Conservation (phyloP, 2,113 vertebrate species). For the Tenebrosternarchus preto region DNA sequence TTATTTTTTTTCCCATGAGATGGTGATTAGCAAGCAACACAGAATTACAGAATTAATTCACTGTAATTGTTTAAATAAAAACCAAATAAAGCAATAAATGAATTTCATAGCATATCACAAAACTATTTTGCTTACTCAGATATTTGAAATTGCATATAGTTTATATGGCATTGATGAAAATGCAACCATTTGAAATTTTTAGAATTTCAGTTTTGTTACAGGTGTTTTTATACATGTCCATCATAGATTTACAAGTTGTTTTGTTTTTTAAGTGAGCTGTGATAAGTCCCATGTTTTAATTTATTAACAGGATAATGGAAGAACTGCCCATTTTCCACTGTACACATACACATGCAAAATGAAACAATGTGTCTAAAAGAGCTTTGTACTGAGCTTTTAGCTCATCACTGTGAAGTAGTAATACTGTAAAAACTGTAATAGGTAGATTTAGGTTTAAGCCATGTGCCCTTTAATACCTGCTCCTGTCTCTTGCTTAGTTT, state of each 20-base stretch:
- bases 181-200: background rate
- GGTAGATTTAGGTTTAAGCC: background rate
- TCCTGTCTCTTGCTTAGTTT: background rate
- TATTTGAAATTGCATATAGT: background rate
- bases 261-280: conserved; percentile 1
- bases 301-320: background rate
- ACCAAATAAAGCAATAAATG: too few species aligned
- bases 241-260: background rate
- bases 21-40: too few species aligned
- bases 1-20: too few species aligned
- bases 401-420: background rate
- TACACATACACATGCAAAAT: background rate
- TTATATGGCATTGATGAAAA: background rate
- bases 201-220: background rate
- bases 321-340: background rate
- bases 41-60: too few species aligned
- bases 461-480: conserved; percentile 18
- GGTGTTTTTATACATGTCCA: background rate
- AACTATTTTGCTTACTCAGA: background rate
- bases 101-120: too few species aligned
- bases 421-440: background rate
- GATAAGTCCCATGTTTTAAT: background rate
- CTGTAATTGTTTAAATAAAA: too few species aligned
- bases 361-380: background rate
- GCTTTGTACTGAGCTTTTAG: background rate